A percentile compares a stretch with the other conserved stretches of the same genome.
These are phyloP conservation scores for Fopius arisanus DNA, from an alignment of 1,140 invertebrate species.

Conservation along the genomic window DNA sequence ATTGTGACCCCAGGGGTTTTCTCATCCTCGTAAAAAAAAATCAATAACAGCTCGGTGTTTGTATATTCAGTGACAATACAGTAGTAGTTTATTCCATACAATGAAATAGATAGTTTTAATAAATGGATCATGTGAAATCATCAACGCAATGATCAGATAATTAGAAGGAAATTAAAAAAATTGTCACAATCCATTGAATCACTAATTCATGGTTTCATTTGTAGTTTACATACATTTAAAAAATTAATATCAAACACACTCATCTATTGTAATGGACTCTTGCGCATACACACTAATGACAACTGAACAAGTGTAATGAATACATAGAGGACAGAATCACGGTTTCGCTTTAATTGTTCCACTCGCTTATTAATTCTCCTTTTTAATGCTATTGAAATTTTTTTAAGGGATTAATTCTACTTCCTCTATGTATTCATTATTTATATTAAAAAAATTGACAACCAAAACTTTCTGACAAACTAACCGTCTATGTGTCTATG, in stretches of 20 bases:
- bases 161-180: not conserved
- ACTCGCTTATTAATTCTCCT: no score
- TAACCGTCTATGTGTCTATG: conserved; percentile 62
- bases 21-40: not conserved
- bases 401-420: not conserved
- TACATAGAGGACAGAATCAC: not conserved
- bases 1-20: no score
- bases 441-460: not conserved
- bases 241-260: not conserved
- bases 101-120: not conserved
- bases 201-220: not conserved
- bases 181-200: not conserved
- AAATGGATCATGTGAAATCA: not conserved
- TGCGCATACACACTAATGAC: not conserved
- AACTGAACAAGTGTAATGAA: not conserved
- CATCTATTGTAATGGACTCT: not conserved
- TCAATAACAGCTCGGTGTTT: not conserved
- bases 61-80: conserved; percentile 7
- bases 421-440: not conserved
- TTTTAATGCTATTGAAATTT: no score
- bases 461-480: conserved; percentile 41
- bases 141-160: not conserved
- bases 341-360: no score
- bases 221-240: not conserved
- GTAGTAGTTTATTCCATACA: not conserved